These are phyloP conservation scores for Heliopora coerulea DNA, from an alignment of 92 coral and sea anemone genomes.

Conservation along the genomic window DNA sequence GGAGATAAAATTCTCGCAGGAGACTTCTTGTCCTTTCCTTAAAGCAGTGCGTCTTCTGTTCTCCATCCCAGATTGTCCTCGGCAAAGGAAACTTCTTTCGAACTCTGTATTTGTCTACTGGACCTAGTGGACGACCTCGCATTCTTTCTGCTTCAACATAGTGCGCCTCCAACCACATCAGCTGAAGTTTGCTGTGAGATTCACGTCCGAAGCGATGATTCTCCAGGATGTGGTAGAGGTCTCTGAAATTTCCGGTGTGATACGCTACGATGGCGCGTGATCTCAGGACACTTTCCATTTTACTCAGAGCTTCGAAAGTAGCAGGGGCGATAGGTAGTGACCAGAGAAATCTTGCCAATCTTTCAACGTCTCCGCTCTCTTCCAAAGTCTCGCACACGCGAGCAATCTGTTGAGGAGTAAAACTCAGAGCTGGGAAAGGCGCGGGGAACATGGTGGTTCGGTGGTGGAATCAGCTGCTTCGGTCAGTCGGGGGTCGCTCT, in stretches of 20 bases:
- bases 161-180: constrained; percentile 99
- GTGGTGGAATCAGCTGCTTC: not conserved
- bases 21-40: constrained; percentile 95
- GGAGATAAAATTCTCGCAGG: constrained; percentile 93
- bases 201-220: constrained; percentile 94
- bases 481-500: not conserved
- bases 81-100: constrained; percentile 99
- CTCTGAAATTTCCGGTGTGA: constrained; percentile 98
- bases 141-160: constrained; percentile 97
- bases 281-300: constrained; percentile 98
- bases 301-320: constrained; percentile 93
- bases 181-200: constrained; percentile 94
- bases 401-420: constrained; percentile 95
- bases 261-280: constrained; percentile 98
- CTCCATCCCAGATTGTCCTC: constrained; percentile 99
- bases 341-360: constrained; percentile 98
- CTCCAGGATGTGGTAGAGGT: constrained; percentile 93
- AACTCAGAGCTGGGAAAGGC: constrained; percentile 92
- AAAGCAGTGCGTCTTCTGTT: constrained; percentile 99
- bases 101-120: constrained; percentile 97
- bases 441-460: constrained; percentile 45
- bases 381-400: constrained; percentile 98
- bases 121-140: constrained; percentile 97
- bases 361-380: constrained; percentile 98
- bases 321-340: constrained; percentile 99